phyloP scores from a whole-genome alignment of 2,113 vertebrate genomes.

The Gorsachius goisagi region DNA sequence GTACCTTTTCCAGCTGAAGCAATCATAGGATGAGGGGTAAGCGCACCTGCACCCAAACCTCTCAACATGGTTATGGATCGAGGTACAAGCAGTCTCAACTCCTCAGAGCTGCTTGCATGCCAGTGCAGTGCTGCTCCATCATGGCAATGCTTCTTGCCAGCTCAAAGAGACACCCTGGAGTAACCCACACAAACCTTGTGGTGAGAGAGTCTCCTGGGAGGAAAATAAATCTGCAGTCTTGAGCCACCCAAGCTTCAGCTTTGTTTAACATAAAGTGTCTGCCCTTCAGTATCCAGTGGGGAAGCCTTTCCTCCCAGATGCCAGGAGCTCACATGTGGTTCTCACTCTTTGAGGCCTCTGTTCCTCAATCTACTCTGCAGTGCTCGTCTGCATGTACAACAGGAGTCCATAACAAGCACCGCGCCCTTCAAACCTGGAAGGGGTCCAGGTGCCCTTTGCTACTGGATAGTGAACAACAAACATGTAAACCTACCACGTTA shows the following conservation, averaged over 20 bases:
- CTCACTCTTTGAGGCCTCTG: neutral
- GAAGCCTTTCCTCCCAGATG: neutral
- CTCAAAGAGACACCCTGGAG: neutral
- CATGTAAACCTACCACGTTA: neutral
- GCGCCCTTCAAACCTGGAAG: neutral
- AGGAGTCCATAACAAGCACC: fast-evolving
- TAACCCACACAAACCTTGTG: neutral
- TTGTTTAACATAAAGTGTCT: neutral
- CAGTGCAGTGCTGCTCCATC: neutral
- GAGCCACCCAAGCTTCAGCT: neutral
- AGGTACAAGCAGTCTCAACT: neutral
- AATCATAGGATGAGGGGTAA: neutral
- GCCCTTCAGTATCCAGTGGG: fast-evolving
- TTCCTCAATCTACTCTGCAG: neutral
- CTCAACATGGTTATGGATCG: neutral
- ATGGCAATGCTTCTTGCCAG: neutral
- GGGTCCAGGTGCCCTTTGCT: neutral
- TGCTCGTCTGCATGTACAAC: neutral
- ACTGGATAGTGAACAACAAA: neutral
- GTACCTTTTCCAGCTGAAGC: neutral
- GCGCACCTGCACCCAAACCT: neutral
- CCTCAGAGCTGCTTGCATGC: neutral
- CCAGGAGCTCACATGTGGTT: neutral
- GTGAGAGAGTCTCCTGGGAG: neutral
- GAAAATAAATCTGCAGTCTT: neutral